phyloP scores from a whole-genome alignment of 2,797 vertebrate species.

The Xenentodon cancila region DNA sequence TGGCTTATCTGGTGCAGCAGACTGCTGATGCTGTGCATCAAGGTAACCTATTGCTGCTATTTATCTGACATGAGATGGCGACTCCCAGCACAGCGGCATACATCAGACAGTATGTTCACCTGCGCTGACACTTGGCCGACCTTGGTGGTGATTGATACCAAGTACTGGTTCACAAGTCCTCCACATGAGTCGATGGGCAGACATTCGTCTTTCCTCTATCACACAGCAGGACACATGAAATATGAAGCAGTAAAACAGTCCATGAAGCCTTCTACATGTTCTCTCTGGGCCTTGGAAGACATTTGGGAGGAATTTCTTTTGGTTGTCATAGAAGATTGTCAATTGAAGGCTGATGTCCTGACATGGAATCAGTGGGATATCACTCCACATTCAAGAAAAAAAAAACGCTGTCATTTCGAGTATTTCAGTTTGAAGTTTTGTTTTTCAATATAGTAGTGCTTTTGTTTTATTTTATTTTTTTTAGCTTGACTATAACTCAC shows the following conservation, averaged over 20 bases:
- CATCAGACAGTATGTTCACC: constrained; percentile 27
- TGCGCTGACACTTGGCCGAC: constrained; percentile 45
- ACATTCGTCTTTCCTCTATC: constrained; percentile 50
- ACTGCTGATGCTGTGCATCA: constrained; percentile 64
- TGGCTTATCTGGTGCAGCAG: constrained; percentile 31
- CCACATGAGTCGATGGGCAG: constrained; percentile 1
- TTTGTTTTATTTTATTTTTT: too few species aligned
- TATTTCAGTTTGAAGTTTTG: neutral
- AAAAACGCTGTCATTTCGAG: neutral
- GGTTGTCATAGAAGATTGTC: neutral
- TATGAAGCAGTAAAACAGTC: constrained; percentile 19
- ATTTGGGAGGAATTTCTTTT: too few species aligned
- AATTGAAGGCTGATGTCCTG: neutral
- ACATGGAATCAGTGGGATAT: neutral
- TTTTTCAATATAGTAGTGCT: neutral
- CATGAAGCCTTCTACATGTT: neutral
- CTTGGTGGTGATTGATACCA: constrained; percentile 71
- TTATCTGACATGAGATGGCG: constrained; percentile 43
- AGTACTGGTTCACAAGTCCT: constrained; percentile 52
- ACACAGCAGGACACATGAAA: constrained; percentile 29
- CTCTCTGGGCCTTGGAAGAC: too few species aligned
- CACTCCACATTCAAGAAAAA: neutral
- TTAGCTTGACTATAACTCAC: neutral
- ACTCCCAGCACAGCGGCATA: constrained; percentile 32
- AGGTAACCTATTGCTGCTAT: constrained; percentile 58